Conservation (phyloP, 1,140 invertebrate genomes). For the Drosophila setifemur region DNA sequence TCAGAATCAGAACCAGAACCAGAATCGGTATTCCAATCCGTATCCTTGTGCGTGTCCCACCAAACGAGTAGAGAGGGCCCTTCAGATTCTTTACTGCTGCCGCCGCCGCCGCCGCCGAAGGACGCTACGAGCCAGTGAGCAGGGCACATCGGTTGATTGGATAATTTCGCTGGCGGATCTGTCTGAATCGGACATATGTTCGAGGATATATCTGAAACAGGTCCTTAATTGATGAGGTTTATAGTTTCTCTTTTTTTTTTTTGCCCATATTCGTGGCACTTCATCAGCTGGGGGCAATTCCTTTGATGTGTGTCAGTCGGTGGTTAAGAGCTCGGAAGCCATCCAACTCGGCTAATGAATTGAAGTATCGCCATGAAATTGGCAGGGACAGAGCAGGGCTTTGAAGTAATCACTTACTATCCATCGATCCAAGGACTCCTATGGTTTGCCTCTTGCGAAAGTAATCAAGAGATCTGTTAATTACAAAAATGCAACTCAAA, state of each 20-base stretch:
- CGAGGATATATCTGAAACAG: conserved; percentile 9
- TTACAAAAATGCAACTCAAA: neutral
- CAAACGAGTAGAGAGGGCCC: conserved; percentile 58
- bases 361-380: conserved; percentile 20
- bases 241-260: conserved; percentile 14
- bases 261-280: neutral
- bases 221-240: conserved; percentile 41
- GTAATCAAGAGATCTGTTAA: neutral
- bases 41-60: conserved; percentile 33
- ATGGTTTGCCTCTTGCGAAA: neutral
- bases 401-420: conserved; percentile 10
- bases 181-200: conserved; percentile 35
- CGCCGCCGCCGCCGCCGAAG: conserved; percentile 22
- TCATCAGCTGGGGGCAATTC: conserved; percentile 20
- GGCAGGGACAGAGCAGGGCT: neutral
- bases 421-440: neutral
- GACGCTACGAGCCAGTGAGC: conserved; percentile 42
- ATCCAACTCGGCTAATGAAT: conserved; percentile 34
- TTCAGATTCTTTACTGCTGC: conserved; percentile 65
- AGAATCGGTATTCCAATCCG: conserved; percentile 40
- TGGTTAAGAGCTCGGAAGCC: conserved; percentile 36
- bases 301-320: conserved; percentile 31
- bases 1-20: conserved; percentile 2
- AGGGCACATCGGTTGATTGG: conserved; percentile 63
- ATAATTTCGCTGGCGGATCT: conserved; percentile 12